Percentiles rank a stretch among this genome's conserved stretches.
These are phyloP conservation scores for Pipistrellus kuhlii DNA, from an alignment of 2,797 vertebrate genomes.

Conservation along the genomic window DNA sequence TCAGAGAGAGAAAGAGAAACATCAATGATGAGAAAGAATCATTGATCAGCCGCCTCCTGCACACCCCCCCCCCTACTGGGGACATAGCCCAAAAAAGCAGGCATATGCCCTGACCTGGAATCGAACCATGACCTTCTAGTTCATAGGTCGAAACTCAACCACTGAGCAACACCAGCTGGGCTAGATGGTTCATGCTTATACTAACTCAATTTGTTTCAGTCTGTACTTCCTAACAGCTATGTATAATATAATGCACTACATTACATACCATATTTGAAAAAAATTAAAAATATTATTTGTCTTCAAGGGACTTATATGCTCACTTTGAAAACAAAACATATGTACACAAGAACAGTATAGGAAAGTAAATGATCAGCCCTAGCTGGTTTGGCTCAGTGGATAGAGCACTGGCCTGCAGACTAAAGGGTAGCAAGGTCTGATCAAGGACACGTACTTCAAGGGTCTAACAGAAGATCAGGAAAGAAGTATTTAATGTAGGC, in stretches of 20 bases:
- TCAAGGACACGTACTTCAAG: too few species aligned
- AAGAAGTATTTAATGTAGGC: background rate
- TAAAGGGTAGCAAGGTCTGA: too few species aligned
- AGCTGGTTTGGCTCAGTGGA: too few species aligned
- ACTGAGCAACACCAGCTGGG: background rate
- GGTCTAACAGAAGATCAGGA: background rate
- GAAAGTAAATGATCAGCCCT: background rate
- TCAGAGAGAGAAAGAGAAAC: too few species aligned
- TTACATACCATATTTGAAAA: background rate
- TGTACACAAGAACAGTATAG: background rate
- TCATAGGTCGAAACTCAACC: background rate
- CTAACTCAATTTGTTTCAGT: background rate
- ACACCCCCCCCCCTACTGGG: too few species aligned
- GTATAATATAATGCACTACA: background rate
- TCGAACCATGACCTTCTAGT: background rate
- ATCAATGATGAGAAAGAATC: too few species aligned
- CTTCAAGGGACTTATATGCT: background rate
- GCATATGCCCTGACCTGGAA: background rate
- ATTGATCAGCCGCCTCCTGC: too few species aligned
- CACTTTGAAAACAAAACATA: background rate
- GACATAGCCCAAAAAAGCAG: too few species aligned
- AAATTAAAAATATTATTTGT: background rate
- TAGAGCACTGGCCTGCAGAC: too few species aligned
- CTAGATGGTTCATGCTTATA: slow-evolving; percentile 51
- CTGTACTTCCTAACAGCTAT: background rate